Evolutionary conservation across 1,140 invertebrate genomes (phyloP), one percentile per base, ranked within the genome.

Genomic region (Zaprionus lachaisei): DNA sequence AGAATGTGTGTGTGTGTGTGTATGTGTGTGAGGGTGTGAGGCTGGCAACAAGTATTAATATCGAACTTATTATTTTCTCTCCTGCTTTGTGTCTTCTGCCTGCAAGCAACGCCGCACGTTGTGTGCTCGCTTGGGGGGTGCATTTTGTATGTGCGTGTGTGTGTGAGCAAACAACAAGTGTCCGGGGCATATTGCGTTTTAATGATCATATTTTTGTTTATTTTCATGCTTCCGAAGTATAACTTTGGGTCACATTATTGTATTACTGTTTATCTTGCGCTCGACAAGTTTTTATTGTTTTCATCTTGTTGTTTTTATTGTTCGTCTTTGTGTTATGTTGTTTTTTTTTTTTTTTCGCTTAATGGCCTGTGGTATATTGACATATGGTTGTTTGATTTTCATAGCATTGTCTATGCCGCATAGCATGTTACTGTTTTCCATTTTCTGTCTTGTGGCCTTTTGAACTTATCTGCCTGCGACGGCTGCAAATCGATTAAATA

Each of bases 1-100:
- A n/a, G 28, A 41, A 55, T 70, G 24, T 55, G 54, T 49, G 28
- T 49, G 34, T 26, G 72, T 54, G 69, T 69, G 62, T 26, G 72
- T 54, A 66, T 69, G 62, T 7, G 44, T n/a, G 22, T 6, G 41
- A 15, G 24, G 38, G 60, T 41, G 38, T 44, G 26, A 31, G 44
- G 72, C 38, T 24, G 31, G 41, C 47, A 68, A 44, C 68, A 69
- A 74, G 79, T 87, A 83, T 78, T 87, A 89, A 87, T 89, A 87
- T 83, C 83, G 80, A 80, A 83, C 83, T 89, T 87, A 80, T 87
- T 89, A 80, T 81, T 81, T 78, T 49, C 71, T 55, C 67, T 66
- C 31, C 61, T 49, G 38, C 37, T 61, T 20, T 24, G 17, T 51
- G 47, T 51, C 41, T 47, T 47, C 41, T 17, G 41, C 41, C 41